Evolutionary conservation across 2,113 vertebrate genomes (phyloP), one percentile per base, ranked within the genome.

Genomic region (Chascanopsetta lugubris): DNA sequence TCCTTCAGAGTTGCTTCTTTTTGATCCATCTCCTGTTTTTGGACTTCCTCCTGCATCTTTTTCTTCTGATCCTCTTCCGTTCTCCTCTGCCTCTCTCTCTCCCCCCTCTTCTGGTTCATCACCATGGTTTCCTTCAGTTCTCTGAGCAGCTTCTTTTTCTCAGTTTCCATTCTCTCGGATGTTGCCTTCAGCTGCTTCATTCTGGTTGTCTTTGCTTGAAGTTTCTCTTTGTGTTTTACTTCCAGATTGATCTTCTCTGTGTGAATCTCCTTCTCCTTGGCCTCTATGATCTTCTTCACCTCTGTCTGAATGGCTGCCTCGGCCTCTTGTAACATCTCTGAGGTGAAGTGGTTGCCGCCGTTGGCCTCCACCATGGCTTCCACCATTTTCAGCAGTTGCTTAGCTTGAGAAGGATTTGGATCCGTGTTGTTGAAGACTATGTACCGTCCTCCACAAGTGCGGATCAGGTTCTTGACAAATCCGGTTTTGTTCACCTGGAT

Each of bases 291-390:
- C 11, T 5, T 57, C 51, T 69, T 9, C 5, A 50, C 0, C 21
- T 70, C 55, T 13, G 32, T 50, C 11, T 66, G 1, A 38, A 54
- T 70, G 0, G 46, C 46, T 32, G 10, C 20, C 2, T 70, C 60
- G 5, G 59, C 59, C 25, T 65, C 60, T 6, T 70, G 48, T 6
- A 67, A 12, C 45, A 72, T 47, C 8, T 62, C 32, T n/a, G 48
- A 59, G 9, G 22, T 74, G 70, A 20, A 82, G 43, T 30, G 79
- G n/a, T 18, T 30, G 3, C 71, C 64, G 15, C 68, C 59, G 27
- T 70, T 83, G 25, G 51, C 3, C 42, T 25, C 48, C 57, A 79
- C 62, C 74, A 85, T 67, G 17, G 13, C 8, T 24, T 68, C 38
- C 3, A 73, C 34, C 58, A 63, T 73, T 7, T 15, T 38, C 1